Evolutionary conservation across 2,113 vertebrate species (phyloP).

Genomic region (Dasypus novemcinctus): DNA sequence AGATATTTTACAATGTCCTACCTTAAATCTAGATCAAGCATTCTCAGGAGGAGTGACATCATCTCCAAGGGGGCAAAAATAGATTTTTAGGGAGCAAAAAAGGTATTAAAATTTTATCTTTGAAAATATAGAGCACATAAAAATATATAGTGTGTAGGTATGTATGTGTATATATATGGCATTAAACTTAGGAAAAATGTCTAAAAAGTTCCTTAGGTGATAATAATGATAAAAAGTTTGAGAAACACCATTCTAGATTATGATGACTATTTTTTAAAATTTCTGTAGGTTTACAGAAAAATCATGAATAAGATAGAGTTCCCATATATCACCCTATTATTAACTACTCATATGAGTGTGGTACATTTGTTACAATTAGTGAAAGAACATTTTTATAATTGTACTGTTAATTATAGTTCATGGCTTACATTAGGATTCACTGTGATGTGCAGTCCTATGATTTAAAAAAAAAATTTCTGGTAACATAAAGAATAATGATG

Average conservation of each 20-base stretch:
- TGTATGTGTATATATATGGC: not conserved
- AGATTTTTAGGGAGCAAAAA: not conserved
- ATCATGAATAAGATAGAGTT: too few relatives aligned
- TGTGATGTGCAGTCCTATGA: too few relatives aligned
- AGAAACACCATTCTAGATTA: not conserved
- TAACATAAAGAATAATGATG: too few relatives aligned
- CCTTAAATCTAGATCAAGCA: not conserved
- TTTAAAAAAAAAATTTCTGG: too few relatives aligned
- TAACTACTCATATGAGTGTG: too few relatives aligned
- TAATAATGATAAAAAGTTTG: not conserved
- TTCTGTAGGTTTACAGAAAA: too few relatives aligned
- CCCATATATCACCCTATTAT: too few relatives aligned
- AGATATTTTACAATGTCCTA: not conserved
- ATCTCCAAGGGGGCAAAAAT: not conserved
- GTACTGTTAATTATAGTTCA: too few relatives aligned
- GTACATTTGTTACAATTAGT: too few relatives aligned
- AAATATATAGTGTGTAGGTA: not conserved
- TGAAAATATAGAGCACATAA: not conserved
- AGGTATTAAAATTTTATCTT: not conserved
- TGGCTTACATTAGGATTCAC: too few relatives aligned
- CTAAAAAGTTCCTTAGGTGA: not conserved
- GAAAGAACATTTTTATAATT: too few relatives aligned
- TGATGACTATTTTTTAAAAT: too few relatives aligned
- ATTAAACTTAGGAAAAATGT: not conserved
- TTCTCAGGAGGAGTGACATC: not conserved